Evolutionary conservation across 2,113 vertebrate genomes (phyloP), one percentile per base, ranked within the genome.

Genomic region (Geococcyx californianus): DNA sequence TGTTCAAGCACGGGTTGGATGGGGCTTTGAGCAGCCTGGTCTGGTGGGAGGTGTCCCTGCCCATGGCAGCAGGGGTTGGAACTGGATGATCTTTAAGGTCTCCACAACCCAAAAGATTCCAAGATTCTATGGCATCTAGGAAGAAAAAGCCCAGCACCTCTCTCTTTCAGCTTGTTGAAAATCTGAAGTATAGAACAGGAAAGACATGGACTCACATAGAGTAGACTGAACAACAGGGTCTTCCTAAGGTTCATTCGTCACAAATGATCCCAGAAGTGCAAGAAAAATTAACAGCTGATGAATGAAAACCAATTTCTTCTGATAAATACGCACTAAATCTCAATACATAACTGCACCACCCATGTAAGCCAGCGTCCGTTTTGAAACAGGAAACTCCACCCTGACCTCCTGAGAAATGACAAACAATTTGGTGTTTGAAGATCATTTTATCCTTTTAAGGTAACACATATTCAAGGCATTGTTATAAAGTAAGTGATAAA

Each of bases 301-400:
- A 96, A 96, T 84, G 94, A 97, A 94, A 95, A 47, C 69, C 17
- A 34, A 58, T 81, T 78, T 95, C 44, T 97, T 87, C 69, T 72
- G 82, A 89, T 92, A 95, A 94, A 96, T 84, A 84, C 7, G 4
- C 36, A 2, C 64, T 49, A 78, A 88, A 89, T 93, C 76, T 97
- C 90, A 96, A 93, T 66, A 90, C 31, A 28, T 54, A 94, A 93
- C 93, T 78, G 94, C 92, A 89, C 95, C 96, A 96, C 95, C 92
- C 95, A 94, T 34, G 88, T 11, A 95, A n/a, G 82, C 64, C 89
- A 89, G 93, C 83, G 86, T 92, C 94, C 69, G 90, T 94, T 97
- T 56, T 87, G 95, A 97, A 96, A 97, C 92, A 96, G 96, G 96
- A 97, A 97, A 96, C 96, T 95, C 95, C 96, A 97, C 95, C 96